Conservation (phyloP, 1,140 invertebrate species). For the Planococcus citri region DNA sequence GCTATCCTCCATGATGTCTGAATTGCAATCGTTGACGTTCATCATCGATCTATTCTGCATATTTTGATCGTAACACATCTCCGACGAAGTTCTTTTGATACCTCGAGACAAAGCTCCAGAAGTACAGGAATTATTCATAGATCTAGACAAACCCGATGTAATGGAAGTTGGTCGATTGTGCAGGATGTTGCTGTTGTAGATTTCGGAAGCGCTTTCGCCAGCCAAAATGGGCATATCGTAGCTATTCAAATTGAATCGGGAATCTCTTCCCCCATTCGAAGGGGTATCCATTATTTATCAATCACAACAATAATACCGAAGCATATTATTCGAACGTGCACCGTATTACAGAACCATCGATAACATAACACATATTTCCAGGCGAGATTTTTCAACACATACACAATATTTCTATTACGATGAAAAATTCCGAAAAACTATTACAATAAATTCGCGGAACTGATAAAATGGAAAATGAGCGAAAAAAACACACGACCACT, state of each 20-base stretch:
- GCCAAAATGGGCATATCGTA: slow-evolving; percentile 41
- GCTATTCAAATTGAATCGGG: slow-evolving; percentile 69
- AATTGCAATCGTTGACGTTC: slow-evolving; percentile 38
- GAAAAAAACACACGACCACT: background rate
- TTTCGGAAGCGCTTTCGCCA: slow-evolving; percentile 55
- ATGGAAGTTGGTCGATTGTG: slow-evolving; percentile 48
- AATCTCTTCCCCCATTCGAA: slow-evolving; percentile 61
- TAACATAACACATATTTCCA: background rate
- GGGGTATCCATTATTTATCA: slow-evolving; percentile 52
- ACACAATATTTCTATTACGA: background rate
- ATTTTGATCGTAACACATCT: slow-evolving; percentile 62
- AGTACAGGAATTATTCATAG: slow-evolving; percentile 29
- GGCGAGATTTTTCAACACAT: slow-evolving; percentile 6
- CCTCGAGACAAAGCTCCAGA: slow-evolving; percentile 39
- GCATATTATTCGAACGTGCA: slow-evolving; percentile 21
- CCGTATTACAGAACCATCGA: slow-evolving; percentile 10
- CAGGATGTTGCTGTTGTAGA: slow-evolving; percentile 50
- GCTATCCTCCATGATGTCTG: slow-evolving; percentile 58
- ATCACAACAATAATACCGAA: slow-evolving; percentile 23
- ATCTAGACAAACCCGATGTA: slow-evolving; percentile 38
- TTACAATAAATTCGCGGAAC: background rate
- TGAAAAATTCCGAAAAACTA: slow-evolving; percentile 4
- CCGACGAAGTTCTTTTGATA: slow-evolving; percentile 52
- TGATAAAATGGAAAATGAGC: slow-evolving; percentile 9
- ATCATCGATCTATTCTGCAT: slow-evolving; percentile 33